A percentile compares a stretch with the other conserved stretches of the same genome.
phyloP scores from a whole-genome alignment of 2,113 vertebrate genomes.

The Gyps fulvus region DNA sequence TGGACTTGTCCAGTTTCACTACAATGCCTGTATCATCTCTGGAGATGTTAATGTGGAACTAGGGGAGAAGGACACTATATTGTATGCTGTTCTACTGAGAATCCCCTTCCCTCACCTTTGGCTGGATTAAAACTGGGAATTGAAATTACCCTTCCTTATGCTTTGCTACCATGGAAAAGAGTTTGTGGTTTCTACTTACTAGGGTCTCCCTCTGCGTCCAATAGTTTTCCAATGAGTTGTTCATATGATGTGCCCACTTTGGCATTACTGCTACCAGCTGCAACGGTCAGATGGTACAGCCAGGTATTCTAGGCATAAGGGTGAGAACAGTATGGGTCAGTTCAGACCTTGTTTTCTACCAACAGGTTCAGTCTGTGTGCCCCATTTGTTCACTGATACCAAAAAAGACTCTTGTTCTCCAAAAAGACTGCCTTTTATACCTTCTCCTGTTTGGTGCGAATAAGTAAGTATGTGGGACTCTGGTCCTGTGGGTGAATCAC shows the following conservation, averaged over 20 bases:
- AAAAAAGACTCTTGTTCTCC: not conserved
- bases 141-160: not conserved
- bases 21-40: not conserved
- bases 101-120: not conserved
- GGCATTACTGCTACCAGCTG: constrained; percentile 78
- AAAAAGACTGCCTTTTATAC: constrained; percentile 49
- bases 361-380: not conserved
- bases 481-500: constrained; percentile 86
- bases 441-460: constrained; percentile 90
- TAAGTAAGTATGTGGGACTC: constrained; percentile 87
- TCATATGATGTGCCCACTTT: constrained; percentile 85
- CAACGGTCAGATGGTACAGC: constrained; percentile 85
- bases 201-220: constrained; percentile 84
- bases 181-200: constrained; percentile 68
- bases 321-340: not conserved
- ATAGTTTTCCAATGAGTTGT: constrained; percentile 82
- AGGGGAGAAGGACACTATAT: not conserved
- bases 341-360: not conserved
- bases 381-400: not conserved
- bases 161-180: not conserved
- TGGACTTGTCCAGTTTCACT: not conserved
- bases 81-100: not conserved
- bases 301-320: constrained; percentile 78
- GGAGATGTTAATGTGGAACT: not conserved
- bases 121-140: not conserved